A percentile compares a stretch with the other conserved stretches of the same genome.
Evolutionary conservation across 2,797 vertebrate species (phyloP).

Genomic region (Xenentodon cancila): DNA sequence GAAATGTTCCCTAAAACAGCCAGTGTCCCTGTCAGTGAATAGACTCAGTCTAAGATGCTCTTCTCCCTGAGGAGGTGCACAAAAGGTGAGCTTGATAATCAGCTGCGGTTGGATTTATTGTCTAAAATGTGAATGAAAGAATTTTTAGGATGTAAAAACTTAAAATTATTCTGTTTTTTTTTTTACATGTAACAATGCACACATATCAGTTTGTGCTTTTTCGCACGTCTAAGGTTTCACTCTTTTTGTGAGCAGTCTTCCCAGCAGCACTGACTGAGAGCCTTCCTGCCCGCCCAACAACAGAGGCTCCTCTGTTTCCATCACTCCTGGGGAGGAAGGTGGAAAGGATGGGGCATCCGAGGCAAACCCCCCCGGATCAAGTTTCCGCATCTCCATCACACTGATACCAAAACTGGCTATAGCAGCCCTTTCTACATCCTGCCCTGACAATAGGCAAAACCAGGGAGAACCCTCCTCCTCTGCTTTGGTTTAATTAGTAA

Average conservation of each 20-base stretch:
- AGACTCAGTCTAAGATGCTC: too few relatives aligned
- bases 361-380: conserved; percentile 62
- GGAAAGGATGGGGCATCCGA: conserved; percentile 31
- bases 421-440: conserved; percentile 68
- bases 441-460: conserved; percentile 64
- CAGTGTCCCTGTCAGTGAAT: too few relatives aligned
- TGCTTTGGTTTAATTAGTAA: conserved; percentile 63
- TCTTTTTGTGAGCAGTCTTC: conserved; percentile 21
- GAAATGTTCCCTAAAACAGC: too few relatives aligned
- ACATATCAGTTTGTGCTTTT: conserved; percentile 13
- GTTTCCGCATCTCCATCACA: conserved; percentile 56
- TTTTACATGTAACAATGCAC: neutral
- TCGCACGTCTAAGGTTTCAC: conserved; percentile 7
- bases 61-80: too few relatives aligned
- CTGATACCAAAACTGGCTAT: conserved; percentile 73
- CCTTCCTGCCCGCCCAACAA: conserved; percentile 40
- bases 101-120: too few relatives aligned
- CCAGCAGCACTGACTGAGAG: conserved; percentile 8
- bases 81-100: too few relatives aligned
- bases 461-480: conserved; percentile 38
- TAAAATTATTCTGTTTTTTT: too few relatives aligned
- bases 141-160: too few relatives aligned
- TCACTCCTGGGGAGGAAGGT: conserved; percentile 33
- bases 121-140: too few relatives aligned
- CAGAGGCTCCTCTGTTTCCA: conserved; percentile 74